These are phyloP conservation scores for Musca vetustissima DNA, from an alignment of 1,140 invertebrate species.

Conservation along the genomic window DNA sequence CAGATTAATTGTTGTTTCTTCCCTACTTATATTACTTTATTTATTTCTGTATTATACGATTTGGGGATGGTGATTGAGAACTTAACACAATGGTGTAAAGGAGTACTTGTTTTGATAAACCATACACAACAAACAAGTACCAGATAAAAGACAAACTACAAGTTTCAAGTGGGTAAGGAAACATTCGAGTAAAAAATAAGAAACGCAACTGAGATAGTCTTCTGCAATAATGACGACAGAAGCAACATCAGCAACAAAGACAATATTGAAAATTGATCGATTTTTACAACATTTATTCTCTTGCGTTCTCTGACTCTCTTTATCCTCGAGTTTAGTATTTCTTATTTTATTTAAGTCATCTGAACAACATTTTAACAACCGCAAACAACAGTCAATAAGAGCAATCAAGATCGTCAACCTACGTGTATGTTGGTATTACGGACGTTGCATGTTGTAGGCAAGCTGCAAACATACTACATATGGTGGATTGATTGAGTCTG, in stretches of 20 bases:
- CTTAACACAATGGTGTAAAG: too few species aligned
- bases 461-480: not conserved
- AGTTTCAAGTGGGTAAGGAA: constrained; percentile 9
- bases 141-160: constrained; percentile 1
- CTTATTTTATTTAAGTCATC: constrained; percentile 16
- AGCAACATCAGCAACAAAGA: not conserved
- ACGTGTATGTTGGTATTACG: too few species aligned
- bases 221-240: too few species aligned
- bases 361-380: too few species aligned
- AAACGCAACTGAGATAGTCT: not conserved
- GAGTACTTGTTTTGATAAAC: too few species aligned
- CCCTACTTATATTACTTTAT: too few species aligned
- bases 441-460: not conserved
- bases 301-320: not conserved
- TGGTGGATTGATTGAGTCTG: constrained; percentile 5
- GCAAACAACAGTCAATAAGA: constrained; percentile 24
- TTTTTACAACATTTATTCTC: not conserved
- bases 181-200: too few species aligned
- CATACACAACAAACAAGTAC: too few species aligned
- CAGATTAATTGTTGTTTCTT: too few species aligned
- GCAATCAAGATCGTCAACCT: constrained; percentile 22
- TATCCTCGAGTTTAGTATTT: not conserved
- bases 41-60: too few species aligned
- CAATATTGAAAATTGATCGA: not conserved
- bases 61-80: too few species aligned